A percentile compares a stretch with the other conserved stretches of the same genome.
Evolutionary conservation across 2,113 vertebrate genomes (phyloP).

Genomic region (Epinephelus moara): DNA sequence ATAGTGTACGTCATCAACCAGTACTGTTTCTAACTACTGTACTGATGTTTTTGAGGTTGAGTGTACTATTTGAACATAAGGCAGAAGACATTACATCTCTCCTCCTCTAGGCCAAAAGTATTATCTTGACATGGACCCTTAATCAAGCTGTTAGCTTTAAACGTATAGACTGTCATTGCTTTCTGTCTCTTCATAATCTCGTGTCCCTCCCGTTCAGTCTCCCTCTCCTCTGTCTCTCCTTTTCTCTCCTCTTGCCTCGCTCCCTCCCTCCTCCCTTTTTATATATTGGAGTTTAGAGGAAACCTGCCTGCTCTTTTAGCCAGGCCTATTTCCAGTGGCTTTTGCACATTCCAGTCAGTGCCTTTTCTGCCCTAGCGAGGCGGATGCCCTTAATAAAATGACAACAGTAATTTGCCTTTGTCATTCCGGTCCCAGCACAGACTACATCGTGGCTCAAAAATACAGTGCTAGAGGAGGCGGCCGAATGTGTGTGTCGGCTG

Average conservation of each 20-base stretch:
- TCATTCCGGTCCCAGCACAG: slow-evolving; percentile 93
- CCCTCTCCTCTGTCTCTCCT: slow-evolving; percentile 2
- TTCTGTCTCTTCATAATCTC: slow-evolving; percentile 36
- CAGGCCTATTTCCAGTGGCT: slow-evolving; percentile 74
- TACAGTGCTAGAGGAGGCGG: slow-evolving; percentile 97
- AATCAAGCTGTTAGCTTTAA: slow-evolving; percentile 54
- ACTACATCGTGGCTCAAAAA: slow-evolving; percentile 95
- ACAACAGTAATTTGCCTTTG: slow-evolving; percentile 99
- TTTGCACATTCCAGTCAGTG: slow-evolving; percentile 95
- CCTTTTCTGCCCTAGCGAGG: slow-evolving; percentile 89
- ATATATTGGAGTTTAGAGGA: slow-evolving; percentile 55
- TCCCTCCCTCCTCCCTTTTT: slow-evolving; percentile 79
- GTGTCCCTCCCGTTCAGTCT: slow-evolving; percentile 10
- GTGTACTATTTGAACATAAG: slow-evolving; percentile 15
- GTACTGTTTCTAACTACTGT: background rate
- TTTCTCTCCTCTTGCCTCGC: background rate
- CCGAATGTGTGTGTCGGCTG: slow-evolving; percentile 92
- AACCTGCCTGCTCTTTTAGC: slow-evolving; percentile 65
- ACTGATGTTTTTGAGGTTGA: slow-evolving; percentile 19
- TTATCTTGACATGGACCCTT: slow-evolving; percentile 8
- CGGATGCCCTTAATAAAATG: slow-evolving; percentile 99
- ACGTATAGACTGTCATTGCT: slow-evolving; percentile 41
- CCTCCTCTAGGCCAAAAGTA: background rate
- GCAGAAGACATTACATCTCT: slow-evolving; percentile 7
- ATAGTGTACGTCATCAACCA: slow-evolving; percentile 16